phyloP scores from a whole-genome alignment of 2,888 invertebrate genomes.

The Aelia acuminata region DNA sequence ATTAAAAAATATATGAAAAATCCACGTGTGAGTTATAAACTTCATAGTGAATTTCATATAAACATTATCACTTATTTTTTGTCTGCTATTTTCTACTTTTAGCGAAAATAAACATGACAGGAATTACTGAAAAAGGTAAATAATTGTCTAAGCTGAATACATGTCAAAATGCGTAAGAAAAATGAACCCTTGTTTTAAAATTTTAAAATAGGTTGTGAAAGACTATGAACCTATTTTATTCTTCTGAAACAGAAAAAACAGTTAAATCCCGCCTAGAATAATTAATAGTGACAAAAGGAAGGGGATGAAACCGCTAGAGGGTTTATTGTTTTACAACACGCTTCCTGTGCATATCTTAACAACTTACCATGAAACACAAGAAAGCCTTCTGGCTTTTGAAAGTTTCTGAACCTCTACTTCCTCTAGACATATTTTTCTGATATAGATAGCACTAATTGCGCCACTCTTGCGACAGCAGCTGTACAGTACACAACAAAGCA shows the following conservation, averaged over 20 bases:
- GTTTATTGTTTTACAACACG: slow-evolving; percentile 37
- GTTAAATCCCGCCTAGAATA: background rate
- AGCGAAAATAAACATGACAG: too few relatives aligned
- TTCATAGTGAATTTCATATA: too few relatives aligned
- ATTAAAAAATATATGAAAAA: too few relatives aligned
- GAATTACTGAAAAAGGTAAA: too few relatives aligned
- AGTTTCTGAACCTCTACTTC: slow-evolving; percentile 41
- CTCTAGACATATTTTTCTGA: slow-evolving; percentile 47
- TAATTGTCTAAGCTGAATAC: too few relatives aligned
- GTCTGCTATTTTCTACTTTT: too few relatives aligned
- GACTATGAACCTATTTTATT: background rate
- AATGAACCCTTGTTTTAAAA: too few relatives aligned
- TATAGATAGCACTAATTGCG: slow-evolving; percentile 48
- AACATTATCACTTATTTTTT: too few relatives aligned
- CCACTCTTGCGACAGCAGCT: slow-evolving; percentile 6
- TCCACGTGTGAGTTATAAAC: too few relatives aligned
- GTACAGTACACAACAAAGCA: background rate
- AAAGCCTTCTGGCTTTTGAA: slow-evolving; percentile 44
- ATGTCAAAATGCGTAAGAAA: too few relatives aligned
- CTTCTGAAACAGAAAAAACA: background rate
- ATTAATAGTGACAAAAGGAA: slow-evolving; percentile 15
- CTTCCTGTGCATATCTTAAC: slow-evolving; percentile 36
- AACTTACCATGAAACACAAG: slow-evolving; percentile 28
- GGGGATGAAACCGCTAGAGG: slow-evolving; percentile 3
- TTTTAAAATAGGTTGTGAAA: background rate